These are phyloP conservation scores for Terrapene triunguis DNA, from an alignment of 2,113 vertebrate species.

Conservation along the genomic window DNA sequence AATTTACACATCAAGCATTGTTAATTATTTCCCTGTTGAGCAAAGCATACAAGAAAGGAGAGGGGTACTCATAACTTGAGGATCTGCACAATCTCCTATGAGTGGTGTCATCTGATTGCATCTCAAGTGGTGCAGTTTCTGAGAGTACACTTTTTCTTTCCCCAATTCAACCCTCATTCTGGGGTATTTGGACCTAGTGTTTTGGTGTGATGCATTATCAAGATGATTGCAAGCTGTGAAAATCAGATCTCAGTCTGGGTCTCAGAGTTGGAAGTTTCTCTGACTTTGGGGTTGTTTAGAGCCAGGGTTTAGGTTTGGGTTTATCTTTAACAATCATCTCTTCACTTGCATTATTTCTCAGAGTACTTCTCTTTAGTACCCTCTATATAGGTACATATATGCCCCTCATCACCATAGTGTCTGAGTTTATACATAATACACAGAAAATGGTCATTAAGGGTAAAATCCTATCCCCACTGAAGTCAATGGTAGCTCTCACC, in stretches of 20 bases:
- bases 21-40: background rate
- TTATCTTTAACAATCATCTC: background rate
- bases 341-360: background rate
- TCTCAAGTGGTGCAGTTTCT: background rate
- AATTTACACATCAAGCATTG: background rate
- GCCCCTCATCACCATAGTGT: background rate
- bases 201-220: background rate
- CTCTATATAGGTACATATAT: background rate
- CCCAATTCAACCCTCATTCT: background rate
- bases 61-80: background rate
- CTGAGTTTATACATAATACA: background rate
- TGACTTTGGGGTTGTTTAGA: background rate
- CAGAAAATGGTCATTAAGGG: background rate
- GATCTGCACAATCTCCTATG: background rate
- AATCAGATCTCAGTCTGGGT: background rate
- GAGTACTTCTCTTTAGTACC: background rate
- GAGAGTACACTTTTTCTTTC: background rate
- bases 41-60: background rate
- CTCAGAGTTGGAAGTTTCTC: background rate
- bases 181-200: background rate
- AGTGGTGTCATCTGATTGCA: background rate
- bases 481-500: background rate
- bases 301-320: background rate
- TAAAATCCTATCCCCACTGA: background rate
- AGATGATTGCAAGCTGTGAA: background rate